A percentile compares a stretch with the other conserved stretches of the same genome.
Conservation (phyloP, 2,113 vertebrate genomes). For the Coracopsis vasa region DNA sequence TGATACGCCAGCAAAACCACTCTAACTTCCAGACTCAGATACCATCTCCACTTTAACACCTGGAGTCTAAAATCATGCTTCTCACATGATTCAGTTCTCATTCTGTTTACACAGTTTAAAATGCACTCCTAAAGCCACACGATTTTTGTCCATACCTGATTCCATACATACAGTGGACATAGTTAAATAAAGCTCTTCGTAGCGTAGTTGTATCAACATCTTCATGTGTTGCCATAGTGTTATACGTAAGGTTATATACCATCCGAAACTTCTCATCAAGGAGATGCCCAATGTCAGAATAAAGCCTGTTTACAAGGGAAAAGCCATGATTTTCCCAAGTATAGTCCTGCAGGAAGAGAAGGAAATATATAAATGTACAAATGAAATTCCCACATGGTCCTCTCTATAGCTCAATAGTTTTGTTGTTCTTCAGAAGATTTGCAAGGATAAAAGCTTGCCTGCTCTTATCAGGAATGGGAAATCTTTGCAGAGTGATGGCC, state of each 20-base stretch:
- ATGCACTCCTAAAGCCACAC: background rate
- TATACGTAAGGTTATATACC: conserved; percentile 85
- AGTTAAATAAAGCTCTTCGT: conserved; percentile 86
- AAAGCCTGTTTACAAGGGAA: conserved; percentile 86
- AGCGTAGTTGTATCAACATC: conserved; percentile 82
- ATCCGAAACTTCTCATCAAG: conserved; percentile 86
- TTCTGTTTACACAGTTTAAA: background rate
- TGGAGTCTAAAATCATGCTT: background rate
- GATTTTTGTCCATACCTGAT: conserved; percentile 76
- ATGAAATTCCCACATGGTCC: background rate
- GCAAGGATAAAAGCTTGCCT: background rate
- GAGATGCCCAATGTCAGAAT: conserved; percentile 85
- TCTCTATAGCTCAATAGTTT: background rate
- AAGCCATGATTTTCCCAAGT: conserved; percentile 89
- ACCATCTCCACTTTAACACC: background rate
- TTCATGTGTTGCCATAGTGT: conserved; percentile 84
- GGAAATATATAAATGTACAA: background rate
- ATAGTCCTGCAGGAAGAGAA: conserved; percentile 76
- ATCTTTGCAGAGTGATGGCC: background rate
- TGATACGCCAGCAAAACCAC: background rate
- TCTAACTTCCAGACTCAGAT: background rate
- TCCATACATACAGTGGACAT: conserved; percentile 89
- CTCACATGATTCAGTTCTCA: background rate
- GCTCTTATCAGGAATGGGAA: background rate
- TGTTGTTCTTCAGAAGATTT: background rate